Conservation (phyloP, 2,888 invertebrate genomes). For the Glomeris marginata region DNA sequence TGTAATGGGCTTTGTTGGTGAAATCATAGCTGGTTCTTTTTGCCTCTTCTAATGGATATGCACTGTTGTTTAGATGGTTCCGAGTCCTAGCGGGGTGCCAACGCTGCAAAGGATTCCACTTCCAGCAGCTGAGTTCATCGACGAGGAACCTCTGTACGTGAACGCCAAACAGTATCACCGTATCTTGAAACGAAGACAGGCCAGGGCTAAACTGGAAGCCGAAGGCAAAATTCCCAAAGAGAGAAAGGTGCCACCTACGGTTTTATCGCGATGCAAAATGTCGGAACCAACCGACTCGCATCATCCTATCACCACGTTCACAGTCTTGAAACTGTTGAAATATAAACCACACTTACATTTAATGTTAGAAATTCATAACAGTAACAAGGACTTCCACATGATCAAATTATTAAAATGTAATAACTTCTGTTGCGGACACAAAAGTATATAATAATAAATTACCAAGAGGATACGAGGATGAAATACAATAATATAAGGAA, state of each 20-base stretch:
- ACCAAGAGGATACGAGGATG: too few species aligned
- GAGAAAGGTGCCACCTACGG: constrained; percentile 48
- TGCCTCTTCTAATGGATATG: constrained; percentile 15
- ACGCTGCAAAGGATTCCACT: constrained; percentile 37
- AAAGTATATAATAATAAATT: too few species aligned
- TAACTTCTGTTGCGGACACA: too few species aligned
- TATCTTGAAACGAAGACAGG: constrained; percentile 70
- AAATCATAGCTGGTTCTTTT: background rate
- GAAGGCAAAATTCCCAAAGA: constrained; percentile 93
- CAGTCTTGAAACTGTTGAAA: too few species aligned
- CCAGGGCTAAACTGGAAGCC: constrained; percentile 85
- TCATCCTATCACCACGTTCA: too few species aligned
- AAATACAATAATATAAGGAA: too few species aligned
- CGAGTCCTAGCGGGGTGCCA: constrained; percentile 32
- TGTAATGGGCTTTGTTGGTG: background rate
- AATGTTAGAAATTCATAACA: too few species aligned
- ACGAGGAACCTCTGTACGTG: constrained; percentile 93
- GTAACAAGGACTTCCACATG: too few species aligned
- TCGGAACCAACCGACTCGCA: too few species aligned
- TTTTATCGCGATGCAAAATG: background rate
- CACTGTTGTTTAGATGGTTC: constrained; percentile 37
- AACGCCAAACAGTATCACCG: constrained; percentile 94
- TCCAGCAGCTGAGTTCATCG: constrained; percentile 47
- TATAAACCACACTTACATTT: too few species aligned
- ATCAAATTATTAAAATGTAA: too few species aligned